A percentile compares a stretch with the other conserved stretches of the same genome.
Evolutionary conservation across 2,888 invertebrate genomes (phyloP).

Genomic region (Eupithecia abbreviata): DNA sequence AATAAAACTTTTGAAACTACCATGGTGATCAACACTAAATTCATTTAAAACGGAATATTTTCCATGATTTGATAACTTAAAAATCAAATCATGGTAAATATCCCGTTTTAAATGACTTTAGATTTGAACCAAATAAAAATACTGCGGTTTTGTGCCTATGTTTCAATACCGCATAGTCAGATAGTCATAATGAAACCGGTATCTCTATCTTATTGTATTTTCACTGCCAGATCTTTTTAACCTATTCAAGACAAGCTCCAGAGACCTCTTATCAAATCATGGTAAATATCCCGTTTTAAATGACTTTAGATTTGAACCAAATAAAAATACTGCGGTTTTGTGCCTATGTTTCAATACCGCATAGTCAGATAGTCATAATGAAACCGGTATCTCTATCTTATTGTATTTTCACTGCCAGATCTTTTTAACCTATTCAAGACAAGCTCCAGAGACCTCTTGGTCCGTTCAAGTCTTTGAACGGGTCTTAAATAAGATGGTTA

Average conservation of each 20-base stretch:
- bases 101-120: no score
- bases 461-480: slow-evolving; percentile 13
- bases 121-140: neutral
- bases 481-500: slow-evolving; percentile 36
- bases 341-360: neutral
- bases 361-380: neutral
- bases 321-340: neutral
- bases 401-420: neutral
- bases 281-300: no score
- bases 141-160: neutral
- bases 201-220: neutral
- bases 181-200: neutral
- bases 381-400: neutral
- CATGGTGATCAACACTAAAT: no score
- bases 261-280: neutral
- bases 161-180: neutral
- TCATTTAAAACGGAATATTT: no score
- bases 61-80: no score
- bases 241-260: neutral
- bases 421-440: neutral
- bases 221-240: neutral
- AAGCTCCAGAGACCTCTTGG: neutral
- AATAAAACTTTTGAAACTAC: neutral
- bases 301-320: neutral
- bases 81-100: no score